A percentile compares a stretch with the other conserved stretches of the same genome.
These are phyloP conservation scores for Alligator sinensis DNA, from an alignment of 2,113 vertebrate genomes.

Conservation along the genomic window DNA sequence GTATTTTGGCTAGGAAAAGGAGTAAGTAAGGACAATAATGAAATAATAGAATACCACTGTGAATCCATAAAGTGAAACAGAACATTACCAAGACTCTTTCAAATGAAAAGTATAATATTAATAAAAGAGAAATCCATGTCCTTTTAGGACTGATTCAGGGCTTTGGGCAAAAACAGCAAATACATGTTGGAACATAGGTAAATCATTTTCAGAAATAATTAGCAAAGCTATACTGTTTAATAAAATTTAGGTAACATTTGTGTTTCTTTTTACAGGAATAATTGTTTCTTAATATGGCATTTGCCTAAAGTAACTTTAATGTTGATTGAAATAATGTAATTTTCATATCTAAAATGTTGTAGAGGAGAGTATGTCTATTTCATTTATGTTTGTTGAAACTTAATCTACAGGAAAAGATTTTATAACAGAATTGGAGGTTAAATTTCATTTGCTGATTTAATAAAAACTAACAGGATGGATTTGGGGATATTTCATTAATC, in stretches of 20 bases:
- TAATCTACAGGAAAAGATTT: conserved; percentile 87
- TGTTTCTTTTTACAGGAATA: conserved; percentile 41
- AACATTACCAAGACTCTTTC: neutral
- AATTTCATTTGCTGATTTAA: conserved; percentile 97
- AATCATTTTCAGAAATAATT: neutral
- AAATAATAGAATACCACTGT: neutral
- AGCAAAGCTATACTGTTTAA: neutral
- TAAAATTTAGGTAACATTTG: neutral
- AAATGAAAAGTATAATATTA: neutral
- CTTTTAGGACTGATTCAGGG: neutral
- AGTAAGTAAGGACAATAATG: neutral
- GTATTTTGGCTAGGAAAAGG: neutral
- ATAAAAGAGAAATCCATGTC: conserved; percentile 17
- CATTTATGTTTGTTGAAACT: conserved; percentile 83
- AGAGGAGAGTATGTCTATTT: conserved; percentile 75
- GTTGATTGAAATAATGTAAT: conserved; percentile 82
- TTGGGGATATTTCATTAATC: conserved; percentile 99
- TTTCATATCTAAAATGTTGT: conserved; percentile 78
- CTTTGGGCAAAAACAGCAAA: neutral
- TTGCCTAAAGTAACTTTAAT: conserved; percentile 75
- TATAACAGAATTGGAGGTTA: conserved; percentile 84
- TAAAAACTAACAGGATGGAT: conserved; percentile 98
- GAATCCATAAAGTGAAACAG: neutral
- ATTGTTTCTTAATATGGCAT: conserved; percentile 66
- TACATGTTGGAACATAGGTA: neutral